These are phyloP conservation scores for Caligus rogercresseyi DNA, from an alignment of 1,140 invertebrate genomes.

Conservation along the genomic window DNA sequence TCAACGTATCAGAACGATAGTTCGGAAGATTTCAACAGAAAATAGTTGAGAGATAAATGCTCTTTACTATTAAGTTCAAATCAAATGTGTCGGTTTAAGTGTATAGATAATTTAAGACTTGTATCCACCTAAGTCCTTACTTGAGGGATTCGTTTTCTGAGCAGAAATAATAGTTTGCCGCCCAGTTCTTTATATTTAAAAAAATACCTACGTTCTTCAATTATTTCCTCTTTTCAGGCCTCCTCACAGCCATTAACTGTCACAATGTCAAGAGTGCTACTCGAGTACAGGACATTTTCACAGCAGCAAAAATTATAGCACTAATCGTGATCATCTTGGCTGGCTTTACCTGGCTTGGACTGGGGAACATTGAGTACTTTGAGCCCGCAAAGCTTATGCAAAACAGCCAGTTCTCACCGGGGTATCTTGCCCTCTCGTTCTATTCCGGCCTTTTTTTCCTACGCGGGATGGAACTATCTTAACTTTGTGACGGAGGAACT, in stretches of 20 bases:
- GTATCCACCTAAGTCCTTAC: no score
- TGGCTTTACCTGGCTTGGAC: constrained; percentile 42
- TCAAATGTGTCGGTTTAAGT: no score
- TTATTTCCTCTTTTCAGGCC: constrained; percentile 38
- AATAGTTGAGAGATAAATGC: no score
- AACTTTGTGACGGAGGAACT: constrained; percentile 96
- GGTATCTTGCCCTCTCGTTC: constrained; percentile 39
- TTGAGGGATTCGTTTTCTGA: no score
- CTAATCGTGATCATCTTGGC: constrained; percentile 68
- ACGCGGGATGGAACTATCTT: constrained; percentile 56
- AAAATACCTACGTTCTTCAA: not conserved
- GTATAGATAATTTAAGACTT: no score
- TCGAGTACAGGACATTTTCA: constrained; percentile 71
- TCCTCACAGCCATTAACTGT: constrained; percentile 85
- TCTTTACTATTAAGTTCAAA: no score
- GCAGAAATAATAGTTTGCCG: no score
- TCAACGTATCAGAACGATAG: no score
- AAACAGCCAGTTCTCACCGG: constrained; percentile 24
- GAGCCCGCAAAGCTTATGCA: constrained; percentile 26
- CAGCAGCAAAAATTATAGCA: constrained; percentile 59
- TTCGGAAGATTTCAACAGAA: no score
- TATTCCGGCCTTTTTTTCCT: constrained; percentile 48
- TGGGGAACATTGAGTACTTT: constrained; percentile 37
- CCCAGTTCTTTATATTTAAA: not conserved
- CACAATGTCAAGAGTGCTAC: constrained; percentile 89